phyloP scores from a whole-genome alignment of 2,888 invertebrate species.

The Drosophila helvetica region DNA sequence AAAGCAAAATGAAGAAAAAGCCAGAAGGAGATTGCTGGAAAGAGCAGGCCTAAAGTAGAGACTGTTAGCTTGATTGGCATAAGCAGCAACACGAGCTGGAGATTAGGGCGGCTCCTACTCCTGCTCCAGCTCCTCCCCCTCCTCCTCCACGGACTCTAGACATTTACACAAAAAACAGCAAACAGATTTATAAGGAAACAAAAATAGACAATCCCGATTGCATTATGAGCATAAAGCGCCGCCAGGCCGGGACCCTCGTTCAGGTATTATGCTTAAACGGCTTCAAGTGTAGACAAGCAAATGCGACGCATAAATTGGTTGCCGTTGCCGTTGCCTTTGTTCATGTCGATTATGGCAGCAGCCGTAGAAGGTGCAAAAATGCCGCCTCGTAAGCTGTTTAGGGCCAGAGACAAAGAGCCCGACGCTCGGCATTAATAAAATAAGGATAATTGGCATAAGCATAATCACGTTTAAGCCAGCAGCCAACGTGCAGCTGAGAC shows the following conservation, averaged over 20 bases:
- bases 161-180: conserved; percentile 25
- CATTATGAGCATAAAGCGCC: conserved; percentile 46
- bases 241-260: conserved; percentile 19
- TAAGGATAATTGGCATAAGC: conserved; percentile 82
- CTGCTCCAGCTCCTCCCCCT: too few species aligned
- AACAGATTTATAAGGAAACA: conserved; percentile 55
- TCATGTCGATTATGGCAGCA: conserved; percentile 68
- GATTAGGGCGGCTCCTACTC: conserved; percentile 50
- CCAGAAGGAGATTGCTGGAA: neutral
- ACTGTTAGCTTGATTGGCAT: conserved; percentile 37
- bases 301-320: conserved; percentile 66
- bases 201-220: conserved; percentile 47
- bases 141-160: neutral
- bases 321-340: conserved; percentile 25
- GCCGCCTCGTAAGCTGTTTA: conserved; percentile 57
- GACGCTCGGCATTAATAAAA: conserved; percentile 79
- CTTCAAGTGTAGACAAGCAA: conserved; percentile 60
- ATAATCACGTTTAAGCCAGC: conserved; percentile 82
- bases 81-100: conserved; percentile 51
- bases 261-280: conserved; percentile 64
- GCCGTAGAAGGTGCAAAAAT: conserved; percentile 73
- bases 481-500: conserved; percentile 65
- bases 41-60: conserved; percentile 3
- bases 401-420: conserved; percentile 37
- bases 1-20: conserved; percentile 4